These are phyloP conservation scores for Trachemys scripta DNA, from an alignment of 2,113 vertebrate genomes.

Conservation along the genomic window DNA sequence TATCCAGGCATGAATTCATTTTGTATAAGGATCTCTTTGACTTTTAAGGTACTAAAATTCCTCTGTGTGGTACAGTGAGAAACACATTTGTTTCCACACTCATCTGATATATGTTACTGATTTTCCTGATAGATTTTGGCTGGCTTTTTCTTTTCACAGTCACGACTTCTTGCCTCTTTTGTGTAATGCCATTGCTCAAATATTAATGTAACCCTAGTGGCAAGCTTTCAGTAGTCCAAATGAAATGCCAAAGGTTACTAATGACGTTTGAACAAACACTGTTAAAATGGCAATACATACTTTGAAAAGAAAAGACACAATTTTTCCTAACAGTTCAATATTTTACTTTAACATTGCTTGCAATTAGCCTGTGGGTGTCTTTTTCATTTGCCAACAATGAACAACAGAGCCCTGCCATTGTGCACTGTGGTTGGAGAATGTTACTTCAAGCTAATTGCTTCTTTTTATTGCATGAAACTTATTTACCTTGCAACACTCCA, in stretches of 20 bases:
- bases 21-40: constrained; percentile 28
- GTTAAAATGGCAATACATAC: constrained; percentile 34
- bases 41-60: constrained; percentile 25
- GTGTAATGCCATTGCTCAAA: constrained; percentile 42
- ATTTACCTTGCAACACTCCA: constrained; percentile 31
- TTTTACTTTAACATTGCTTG: constrained; percentile 60
- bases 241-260: constrained; percentile 77
- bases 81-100: constrained; percentile 26
- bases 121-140: constrained; percentile 49
- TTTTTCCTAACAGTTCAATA: constrained; percentile 42
- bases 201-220: constrained; percentile 65
- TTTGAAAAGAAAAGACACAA: constrained; percentile 59
- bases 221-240: constrained; percentile 61
- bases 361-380: constrained; percentile 52
- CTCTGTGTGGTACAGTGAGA: not conserved
- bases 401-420: constrained; percentile 48
- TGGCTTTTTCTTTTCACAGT: constrained; percentile 21
- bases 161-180: constrained; percentile 34
- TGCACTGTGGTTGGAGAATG: constrained; percentile 1
- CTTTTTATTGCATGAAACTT: constrained; percentile 37
- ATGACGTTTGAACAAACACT: constrained; percentile 73
- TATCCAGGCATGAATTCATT: not conserved
- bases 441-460: constrained; percentile 61
- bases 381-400: constrained; percentile 63
- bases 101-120: constrained; percentile 30